These are phyloP conservation scores for Rhamphomyia laevipes DNA, from an alignment of 2,888 invertebrate genomes.

Conservation along the genomic window DNA sequence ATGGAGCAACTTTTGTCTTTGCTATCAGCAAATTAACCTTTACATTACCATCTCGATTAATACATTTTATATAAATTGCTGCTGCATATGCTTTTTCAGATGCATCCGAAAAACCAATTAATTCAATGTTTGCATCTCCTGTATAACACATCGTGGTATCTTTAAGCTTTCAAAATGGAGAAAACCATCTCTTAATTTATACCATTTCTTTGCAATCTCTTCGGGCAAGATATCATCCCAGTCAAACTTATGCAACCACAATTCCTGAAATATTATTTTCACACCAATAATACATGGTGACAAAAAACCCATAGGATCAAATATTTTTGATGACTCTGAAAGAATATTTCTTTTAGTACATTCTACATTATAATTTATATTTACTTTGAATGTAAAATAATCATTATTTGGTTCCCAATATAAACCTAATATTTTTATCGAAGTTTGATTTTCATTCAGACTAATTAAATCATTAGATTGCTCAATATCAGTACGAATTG, in stretches of 20 bases:
- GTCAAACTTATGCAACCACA: conserved; percentile 2
- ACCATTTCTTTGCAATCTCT: not conserved
- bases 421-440: not conserved
- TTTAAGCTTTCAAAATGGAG: not conserved
- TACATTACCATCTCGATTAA: not conserved
- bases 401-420: not conserved
- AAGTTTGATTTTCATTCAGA: not conserved
- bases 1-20: not conserved
- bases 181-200: not conserved
- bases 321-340: not conserved
- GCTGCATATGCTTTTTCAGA: not conserved
- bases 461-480: not conserved
- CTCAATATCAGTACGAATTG: too few relatives aligned
- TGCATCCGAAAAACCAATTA: not conserved
- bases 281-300: conserved; percentile 1
- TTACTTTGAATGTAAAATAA: not conserved
- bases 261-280: conserved; percentile 5
- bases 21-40: not conserved
- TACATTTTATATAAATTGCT: not conserved
- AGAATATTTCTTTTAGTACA: not conserved
- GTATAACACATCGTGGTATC: not conserved
- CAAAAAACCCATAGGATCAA: conserved; percentile 1
- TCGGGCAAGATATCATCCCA: conserved; percentile 3
- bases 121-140: not conserved
- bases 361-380: conserved; percentile 9